phyloP scores from a whole-genome alignment of 2,888 invertebrate species.

The Aphodius granarius region DNA sequence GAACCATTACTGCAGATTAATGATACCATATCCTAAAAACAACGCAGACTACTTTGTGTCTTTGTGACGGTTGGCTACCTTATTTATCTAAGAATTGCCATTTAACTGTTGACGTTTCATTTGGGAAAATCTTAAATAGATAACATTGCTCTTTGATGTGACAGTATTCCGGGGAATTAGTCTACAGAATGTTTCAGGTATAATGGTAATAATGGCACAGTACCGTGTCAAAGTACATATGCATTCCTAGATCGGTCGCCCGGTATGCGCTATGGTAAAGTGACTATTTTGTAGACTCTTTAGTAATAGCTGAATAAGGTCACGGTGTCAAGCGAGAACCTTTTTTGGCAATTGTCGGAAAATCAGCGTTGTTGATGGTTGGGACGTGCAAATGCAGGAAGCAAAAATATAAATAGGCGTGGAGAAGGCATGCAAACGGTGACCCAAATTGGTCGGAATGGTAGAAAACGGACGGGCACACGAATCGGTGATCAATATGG shows the following conservation, averaged over 20 bases:
- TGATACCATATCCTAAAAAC: neutral
- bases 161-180: too few species aligned
- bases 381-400: conserved; percentile 1
- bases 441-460: conserved; percentile 35
- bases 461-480: conserved; percentile 7
- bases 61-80: neutral
- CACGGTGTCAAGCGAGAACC: neutral
- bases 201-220: too few species aligned
- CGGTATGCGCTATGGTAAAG: too few species aligned
- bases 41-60: neutral
- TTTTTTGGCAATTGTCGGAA: neutral
- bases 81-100: neutral
- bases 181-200: too few species aligned
- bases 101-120: neutral
- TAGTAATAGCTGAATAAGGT: neutral
- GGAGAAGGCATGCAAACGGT: conserved; percentile 32
- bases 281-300: too few species aligned
- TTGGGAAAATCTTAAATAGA: neutral
- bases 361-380: neutral
- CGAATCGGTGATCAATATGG: conserved; percentile 32
- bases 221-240: too few species aligned
- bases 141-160: neutral
- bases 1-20: neutral
- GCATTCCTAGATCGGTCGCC: too few species aligned
- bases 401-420: conserved; percentile 21